These are phyloP conservation scores for Philopotamus ludificatus DNA, from an alignment of 1,140 invertebrate species.

Conservation along the genomic window DNA sequence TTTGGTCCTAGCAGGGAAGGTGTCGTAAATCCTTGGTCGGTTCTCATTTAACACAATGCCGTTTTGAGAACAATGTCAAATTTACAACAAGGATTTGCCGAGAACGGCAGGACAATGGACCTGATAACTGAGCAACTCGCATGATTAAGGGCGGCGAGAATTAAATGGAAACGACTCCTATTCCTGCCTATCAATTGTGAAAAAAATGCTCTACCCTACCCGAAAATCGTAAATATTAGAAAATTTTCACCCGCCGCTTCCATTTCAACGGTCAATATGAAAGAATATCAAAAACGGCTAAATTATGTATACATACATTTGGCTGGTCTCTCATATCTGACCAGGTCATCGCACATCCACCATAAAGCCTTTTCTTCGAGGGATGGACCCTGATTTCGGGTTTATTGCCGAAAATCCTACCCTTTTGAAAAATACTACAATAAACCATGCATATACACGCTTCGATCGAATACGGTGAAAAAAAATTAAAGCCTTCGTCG, in stretches of 20 bases:
- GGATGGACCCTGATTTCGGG: neutral
- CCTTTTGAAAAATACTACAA: neutral
- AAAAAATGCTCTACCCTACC: no score
- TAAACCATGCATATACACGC: neutral
- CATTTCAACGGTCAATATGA: neutral
- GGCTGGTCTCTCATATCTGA: constrained; percentile 6
- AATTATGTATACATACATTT: constrained; percentile 1
- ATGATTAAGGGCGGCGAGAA: neutral
- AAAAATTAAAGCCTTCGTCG: no score
- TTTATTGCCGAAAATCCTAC: neutral
- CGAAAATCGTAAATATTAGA: no score
- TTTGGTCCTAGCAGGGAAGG: neutral
- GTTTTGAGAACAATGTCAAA: neutral
- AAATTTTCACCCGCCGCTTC: neutral
- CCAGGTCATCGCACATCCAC: constrained; percentile 1
- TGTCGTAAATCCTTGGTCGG: neutral
- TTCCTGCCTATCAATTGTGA: no score
- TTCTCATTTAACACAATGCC: neutral
- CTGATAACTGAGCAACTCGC: neutral
- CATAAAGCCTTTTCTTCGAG: neutral
- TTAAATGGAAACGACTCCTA: neutral
- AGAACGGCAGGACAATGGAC: neutral
- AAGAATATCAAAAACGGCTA: neutral
- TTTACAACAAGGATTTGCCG: neutral
- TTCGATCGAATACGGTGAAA: neutral